These are phyloP conservation scores for Stylophora pistillata DNA, from an alignment of 64 coral and sea anemone genomes.

Conservation along the genomic window DNA sequence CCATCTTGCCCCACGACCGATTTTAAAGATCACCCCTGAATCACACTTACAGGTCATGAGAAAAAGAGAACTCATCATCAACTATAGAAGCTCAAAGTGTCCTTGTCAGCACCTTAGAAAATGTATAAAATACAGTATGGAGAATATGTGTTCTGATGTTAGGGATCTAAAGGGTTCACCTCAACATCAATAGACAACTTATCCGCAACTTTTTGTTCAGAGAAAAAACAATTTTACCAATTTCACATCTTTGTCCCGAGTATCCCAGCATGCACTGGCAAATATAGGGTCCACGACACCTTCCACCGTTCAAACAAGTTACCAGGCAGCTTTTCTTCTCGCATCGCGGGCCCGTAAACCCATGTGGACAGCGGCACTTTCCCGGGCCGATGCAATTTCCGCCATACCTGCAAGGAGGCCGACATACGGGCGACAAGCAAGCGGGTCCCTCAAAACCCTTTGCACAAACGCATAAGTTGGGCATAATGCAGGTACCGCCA, in stretches of 20 bases:
- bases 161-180: too few relatives aligned
- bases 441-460: slow-evolving; percentile 68
- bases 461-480: slow-evolving; percentile 69
- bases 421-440: slow-evolving; percentile 71
- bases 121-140: too few relatives aligned
- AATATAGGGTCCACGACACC: slow-evolving; percentile 60
- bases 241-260: slow-evolving; percentile 68
- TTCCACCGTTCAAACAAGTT: slow-evolving; percentile 75
- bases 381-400: slow-evolving; percentile 66
- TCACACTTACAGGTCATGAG: too few relatives aligned
- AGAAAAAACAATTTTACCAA: background rate
- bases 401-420: slow-evolving; percentile 61
- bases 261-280: slow-evolving; percentile 71
- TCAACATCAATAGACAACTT: too few relatives aligned
- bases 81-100: too few relatives aligned
- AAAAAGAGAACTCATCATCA: too few relatives aligned
- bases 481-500: slow-evolving; percentile 74
- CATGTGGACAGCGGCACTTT: slow-evolving; percentile 70
- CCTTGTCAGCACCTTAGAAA: too few relatives aligned
- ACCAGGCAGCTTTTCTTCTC: slow-evolving; percentile 67
- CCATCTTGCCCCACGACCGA: too few relatives aligned
- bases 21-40: too few relatives aligned
- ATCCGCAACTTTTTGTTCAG: too few relatives aligned
- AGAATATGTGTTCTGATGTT: too few relatives aligned
- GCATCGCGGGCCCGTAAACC: slow-evolving; percentile 69